phyloP scores from a whole-genome alignment of 1,140 invertebrate genomes.

The Drosophila burlai region DNA sequence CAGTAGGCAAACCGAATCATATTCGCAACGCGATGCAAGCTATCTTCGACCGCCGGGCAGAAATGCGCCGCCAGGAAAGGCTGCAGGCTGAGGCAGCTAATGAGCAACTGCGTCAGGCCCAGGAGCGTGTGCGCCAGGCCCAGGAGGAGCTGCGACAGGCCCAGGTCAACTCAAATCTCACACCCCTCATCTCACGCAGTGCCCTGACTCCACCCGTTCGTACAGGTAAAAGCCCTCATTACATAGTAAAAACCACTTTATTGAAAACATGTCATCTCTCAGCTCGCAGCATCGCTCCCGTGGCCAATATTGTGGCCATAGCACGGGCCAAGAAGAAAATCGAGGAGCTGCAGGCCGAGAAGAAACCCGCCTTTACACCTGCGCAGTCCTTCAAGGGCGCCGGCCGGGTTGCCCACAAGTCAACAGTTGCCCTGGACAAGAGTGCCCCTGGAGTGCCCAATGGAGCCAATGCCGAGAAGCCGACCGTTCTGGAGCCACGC shows the following conservation, averaged over 20 bases:
- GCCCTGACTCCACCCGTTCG: constrained; percentile 66
- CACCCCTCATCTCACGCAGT: constrained; percentile 71
- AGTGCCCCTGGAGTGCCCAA: constrained; percentile 37
- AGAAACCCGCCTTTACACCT: constrained; percentile 86
- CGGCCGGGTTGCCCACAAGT: constrained; percentile 89
- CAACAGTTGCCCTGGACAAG: constrained; percentile 60
- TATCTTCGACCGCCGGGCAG: constrained; percentile 72
- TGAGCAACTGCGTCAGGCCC: constrained; percentile 62
- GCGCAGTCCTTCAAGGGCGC: constrained; percentile 90
- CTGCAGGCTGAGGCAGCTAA: constrained; percentile 61
- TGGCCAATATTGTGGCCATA: constrained; percentile 87
- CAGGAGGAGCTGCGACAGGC: constrained; percentile 66
- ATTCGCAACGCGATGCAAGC: constrained; percentile 81
- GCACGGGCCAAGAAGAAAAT: constrained; percentile 87
- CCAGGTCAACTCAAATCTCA: constrained; percentile 57
- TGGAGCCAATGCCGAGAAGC: constrained; percentile 76
- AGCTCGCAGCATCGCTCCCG: constrained; percentile 87
- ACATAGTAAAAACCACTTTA: background rate
- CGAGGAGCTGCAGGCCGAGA: constrained; percentile 85
- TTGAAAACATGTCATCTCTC: background rate
- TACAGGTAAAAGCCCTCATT: constrained; percentile 29
- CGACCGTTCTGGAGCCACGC: constrained; percentile 89
- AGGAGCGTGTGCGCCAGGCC: constrained; percentile 70
- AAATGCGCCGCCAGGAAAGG: constrained; percentile 67
- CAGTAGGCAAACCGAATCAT: constrained; percentile 68